Conservation (phyloP, 2,113 vertebrate species). For the Daphoenositta chrysoptera region DNA sequence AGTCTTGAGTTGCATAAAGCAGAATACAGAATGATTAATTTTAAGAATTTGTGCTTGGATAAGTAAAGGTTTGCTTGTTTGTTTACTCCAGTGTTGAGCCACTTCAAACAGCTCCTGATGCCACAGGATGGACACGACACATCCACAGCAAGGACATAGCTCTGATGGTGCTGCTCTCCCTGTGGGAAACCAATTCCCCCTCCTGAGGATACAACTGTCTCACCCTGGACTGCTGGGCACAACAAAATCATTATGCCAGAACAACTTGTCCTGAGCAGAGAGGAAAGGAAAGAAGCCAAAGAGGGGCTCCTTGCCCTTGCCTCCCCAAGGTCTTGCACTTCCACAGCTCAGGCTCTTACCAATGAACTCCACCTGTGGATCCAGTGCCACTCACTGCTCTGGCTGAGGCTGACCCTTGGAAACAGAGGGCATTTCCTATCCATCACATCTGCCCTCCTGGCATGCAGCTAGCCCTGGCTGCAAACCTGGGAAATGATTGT, state of each 20-base stretch:
- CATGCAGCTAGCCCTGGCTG: neutral
- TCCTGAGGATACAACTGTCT: neutral
- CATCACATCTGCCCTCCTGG: accelerated
- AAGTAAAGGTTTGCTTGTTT: neutral
- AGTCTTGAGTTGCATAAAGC: neutral
- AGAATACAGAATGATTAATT: neutral
- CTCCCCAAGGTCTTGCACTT: neutral
- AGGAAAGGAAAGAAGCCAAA: neutral
- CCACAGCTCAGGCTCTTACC: no score
- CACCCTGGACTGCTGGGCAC: neutral
- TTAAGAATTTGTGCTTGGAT: neutral
- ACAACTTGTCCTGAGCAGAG: neutral
- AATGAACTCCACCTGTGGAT: neutral
- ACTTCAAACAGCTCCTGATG: neutral
- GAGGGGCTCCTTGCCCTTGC: neutral
- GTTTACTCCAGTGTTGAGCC: neutral
- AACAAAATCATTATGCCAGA: neutral
- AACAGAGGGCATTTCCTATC: neutral
- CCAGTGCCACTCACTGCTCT: neutral
- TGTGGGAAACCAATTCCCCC: neutral
- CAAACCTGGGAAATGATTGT: neutral
- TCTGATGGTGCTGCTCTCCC: neutral
- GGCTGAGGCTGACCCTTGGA: neutral
- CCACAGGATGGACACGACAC: neutral
- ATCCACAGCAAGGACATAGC: neutral